Evolutionary conservation across 2,888 invertebrate genomes (phyloP).

Genomic region (Melanotus villosus): DNA sequence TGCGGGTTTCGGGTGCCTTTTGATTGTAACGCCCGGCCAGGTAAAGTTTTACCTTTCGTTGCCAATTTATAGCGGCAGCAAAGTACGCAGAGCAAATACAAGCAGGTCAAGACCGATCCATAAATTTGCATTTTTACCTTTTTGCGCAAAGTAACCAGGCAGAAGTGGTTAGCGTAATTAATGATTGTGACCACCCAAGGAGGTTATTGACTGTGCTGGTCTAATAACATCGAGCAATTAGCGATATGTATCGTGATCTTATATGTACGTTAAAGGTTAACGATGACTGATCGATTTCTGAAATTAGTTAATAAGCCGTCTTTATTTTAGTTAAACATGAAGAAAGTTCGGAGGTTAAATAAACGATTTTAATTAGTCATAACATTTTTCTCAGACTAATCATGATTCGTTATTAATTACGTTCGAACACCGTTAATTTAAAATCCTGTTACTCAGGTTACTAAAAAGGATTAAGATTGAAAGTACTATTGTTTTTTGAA

Average conservation of each 20-base stretch:
- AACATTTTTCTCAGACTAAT: no score
- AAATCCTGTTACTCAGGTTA: no score
- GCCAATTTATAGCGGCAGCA: slow-evolving; percentile 18
- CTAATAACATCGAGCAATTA: slow-evolving; percentile 14
- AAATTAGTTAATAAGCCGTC: slow-evolving; percentile 5
- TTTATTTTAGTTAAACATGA: slow-evolving; percentile 7
- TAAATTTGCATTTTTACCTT: slow-evolving; percentile 35
- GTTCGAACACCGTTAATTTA: no score
- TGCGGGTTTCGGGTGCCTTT: slow-evolving; percentile 18
- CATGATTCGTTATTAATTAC: no score
- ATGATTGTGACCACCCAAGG: slow-evolving; percentile 22
- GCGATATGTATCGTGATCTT: slow-evolving; percentile 13
- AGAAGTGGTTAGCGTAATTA: slow-evolving; percentile 21
- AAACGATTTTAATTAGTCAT: no score
- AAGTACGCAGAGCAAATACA: slow-evolving; percentile 22
- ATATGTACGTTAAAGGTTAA: slow-evolving; percentile 4
- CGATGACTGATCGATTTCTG: slow-evolving; percentile 16
- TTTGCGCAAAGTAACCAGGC: background rate
- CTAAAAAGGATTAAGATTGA: no score
- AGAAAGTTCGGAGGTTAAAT: background rate
- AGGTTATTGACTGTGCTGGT: slow-evolving; percentile 19
- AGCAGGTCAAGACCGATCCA: slow-evolving; percentile 37
- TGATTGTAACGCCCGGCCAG: slow-evolving; percentile 24
- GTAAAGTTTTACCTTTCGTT: slow-evolving; percentile 23
- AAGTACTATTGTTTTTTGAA: no score